Evolutionary conservation across 2,113 vertebrate species (phyloP).

Genomic region (Salvelinus alpinus): DNA sequence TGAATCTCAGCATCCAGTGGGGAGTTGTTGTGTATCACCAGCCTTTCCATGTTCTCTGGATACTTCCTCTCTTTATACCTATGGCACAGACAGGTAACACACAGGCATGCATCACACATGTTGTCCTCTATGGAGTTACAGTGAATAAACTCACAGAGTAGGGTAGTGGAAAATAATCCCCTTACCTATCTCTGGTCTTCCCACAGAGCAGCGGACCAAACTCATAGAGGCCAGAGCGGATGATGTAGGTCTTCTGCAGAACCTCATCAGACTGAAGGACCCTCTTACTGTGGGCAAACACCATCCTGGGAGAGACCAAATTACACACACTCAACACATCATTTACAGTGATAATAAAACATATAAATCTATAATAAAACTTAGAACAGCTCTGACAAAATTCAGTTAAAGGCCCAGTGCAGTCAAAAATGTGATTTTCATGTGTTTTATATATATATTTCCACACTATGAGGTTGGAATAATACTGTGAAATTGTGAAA

Average conservation of each 20-base stretch:
- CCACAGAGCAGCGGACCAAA: conserved; percentile 90
- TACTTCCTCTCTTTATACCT: conserved; percentile 83
- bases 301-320: conserved; percentile 46
- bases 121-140: conserved; percentile 11
- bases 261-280: conserved; percentile 59
- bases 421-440: no score
- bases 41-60: conserved; percentile 78
- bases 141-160: background rate
- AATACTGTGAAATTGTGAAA: no score
- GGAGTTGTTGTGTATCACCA: conserved; percentile 82
- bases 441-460: no score
- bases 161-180: background rate
- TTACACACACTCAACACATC: conserved; percentile 16
- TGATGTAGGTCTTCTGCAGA: conserved; percentile 79
- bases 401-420: no score
- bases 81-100: conserved; percentile 24
- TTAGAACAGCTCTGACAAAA: no score
- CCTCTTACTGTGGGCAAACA: conserved; percentile 78
- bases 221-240: conserved; percentile 73
- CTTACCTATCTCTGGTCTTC: conserved; percentile 87
- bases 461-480: no score
- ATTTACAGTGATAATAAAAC: no score
- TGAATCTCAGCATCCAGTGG: conserved; percentile 71
- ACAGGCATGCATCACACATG: background rate
- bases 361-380: no score